A percentile compares a stretch with the other conserved stretches of the same genome.
These are phyloP conservation scores for Tenebrosternarchus preto DNA, from an alignment of 2,113 vertebrate genomes.

Conservation along the genomic window DNA sequence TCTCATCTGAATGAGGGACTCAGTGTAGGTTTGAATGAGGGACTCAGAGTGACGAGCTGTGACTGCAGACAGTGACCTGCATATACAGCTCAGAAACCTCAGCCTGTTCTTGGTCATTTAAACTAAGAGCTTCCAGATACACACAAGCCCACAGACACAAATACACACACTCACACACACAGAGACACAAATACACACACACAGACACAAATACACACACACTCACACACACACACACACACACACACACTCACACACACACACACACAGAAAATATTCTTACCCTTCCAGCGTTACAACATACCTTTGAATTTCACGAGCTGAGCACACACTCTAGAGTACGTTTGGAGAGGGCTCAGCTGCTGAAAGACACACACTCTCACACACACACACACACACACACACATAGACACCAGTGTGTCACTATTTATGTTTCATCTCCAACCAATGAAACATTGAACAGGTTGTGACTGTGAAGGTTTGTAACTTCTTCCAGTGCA, in stretches of 20 bases:
- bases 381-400: background rate
- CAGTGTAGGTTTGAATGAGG: background rate
- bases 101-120: conserved; percentile 9
- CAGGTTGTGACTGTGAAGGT: conserved; percentile 10
- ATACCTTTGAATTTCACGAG: too few species aligned
- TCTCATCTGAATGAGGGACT: too few species aligned
- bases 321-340: too few species aligned
- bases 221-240: background rate
- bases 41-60: conserved; percentile 9
- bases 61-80: conserved; percentile 7
- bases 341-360: background rate
- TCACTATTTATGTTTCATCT: conserved; percentile 10
- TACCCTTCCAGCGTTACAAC: too few species aligned
- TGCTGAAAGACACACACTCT: background rate
- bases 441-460: conserved; percentile 45
- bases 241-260: background rate
- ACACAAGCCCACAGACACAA: background rate
- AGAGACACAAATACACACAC: background rate
- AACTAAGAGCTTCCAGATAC: background rate
- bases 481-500: conserved; percentile 34
- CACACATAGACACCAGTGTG: conserved; percentile 8
- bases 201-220: too few species aligned
- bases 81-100: conserved; percentile 23
- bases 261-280: background rate
- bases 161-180: background rate